Percentiles rank a stretch among this genome's conserved stretches.
Evolutionary conservation across 2,797 vertebrate species (phyloP).

Genomic region (Calcarius lapponicus): DNA sequence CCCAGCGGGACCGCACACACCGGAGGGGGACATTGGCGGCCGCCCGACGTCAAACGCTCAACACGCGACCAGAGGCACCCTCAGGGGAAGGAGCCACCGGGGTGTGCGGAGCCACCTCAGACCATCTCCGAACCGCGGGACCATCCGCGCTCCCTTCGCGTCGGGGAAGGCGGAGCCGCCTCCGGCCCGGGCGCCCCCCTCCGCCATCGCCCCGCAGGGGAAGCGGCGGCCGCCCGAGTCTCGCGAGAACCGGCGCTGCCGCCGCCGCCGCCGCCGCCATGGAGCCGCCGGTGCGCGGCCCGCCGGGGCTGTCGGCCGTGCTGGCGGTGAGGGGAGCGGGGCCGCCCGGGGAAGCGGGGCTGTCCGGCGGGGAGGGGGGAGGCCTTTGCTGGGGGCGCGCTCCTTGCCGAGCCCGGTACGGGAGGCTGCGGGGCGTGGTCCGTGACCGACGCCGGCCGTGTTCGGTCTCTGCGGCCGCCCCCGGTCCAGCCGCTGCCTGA

Average conservation of each 20-base stretch:
- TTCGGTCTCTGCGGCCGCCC: not conserved
- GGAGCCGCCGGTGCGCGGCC: not conserved
- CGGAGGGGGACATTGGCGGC: fast-evolving
- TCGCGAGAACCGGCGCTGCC: not conserved
- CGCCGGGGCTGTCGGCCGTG: not conserved
- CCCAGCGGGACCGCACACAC: no score
- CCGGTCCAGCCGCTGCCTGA: not conserved
- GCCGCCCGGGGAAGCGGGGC: not conserved
- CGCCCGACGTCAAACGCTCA: not conserved
- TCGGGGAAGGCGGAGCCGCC: fast-evolving
- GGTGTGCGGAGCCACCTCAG: fast-evolving
- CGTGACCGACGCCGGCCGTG: not conserved
- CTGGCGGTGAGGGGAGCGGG: not conserved
- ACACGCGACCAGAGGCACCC: no score
- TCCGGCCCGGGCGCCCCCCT: fast-evolving
- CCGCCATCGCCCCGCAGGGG: fast-evolving
- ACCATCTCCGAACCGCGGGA: fast-evolving
- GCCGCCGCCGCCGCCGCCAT: not conserved
- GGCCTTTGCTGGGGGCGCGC: no score
- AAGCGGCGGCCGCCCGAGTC: fast-evolving
- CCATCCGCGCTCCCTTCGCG: fast-evolving
- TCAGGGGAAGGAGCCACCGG: fast-evolving
- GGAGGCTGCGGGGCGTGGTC: not conserved
- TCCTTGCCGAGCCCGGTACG: not conserved
- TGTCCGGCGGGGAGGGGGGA: not conserved